A percentile compares a stretch with the other conserved stretches of the same genome.
These are phyloP conservation scores for Lanistes nyassanus DNA, from an alignment of 1,140 invertebrate genomes.

Conservation along the genomic window DNA sequence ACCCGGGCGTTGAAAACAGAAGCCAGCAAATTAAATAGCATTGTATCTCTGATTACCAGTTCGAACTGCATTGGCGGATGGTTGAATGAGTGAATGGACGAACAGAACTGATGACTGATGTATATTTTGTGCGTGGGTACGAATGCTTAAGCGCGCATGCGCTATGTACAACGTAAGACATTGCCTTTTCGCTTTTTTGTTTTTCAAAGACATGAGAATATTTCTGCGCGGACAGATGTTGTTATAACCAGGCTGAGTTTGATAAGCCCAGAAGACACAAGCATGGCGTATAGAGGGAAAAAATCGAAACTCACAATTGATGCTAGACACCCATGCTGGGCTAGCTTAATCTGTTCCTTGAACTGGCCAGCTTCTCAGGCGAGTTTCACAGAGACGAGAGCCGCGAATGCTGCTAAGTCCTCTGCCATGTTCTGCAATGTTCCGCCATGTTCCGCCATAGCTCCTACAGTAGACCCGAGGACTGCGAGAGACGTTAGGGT, in stretches of 20 bases:
- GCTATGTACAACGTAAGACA: neutral
- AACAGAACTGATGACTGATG: too few species aligned
- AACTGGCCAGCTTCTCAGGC: neutral
- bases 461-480: too few species aligned
- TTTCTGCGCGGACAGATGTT: too few species aligned
- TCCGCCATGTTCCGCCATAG: too few species aligned
- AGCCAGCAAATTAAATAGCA: too few species aligned
- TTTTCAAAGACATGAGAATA: neutral
- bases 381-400: neutral
- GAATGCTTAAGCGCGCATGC: neutral
- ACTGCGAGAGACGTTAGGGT: too few species aligned
- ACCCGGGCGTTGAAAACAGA: too few species aligned
- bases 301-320: neutral
- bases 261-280: neutral
- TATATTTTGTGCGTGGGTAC: slow-evolving; percentile 1
- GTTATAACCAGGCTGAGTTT: too few species aligned
- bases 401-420: neutral
- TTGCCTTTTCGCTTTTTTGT: neutral
- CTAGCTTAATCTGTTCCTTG: neutral
- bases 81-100: too few species aligned
- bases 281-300: neutral
- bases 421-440: too few species aligned
- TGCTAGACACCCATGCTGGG: neutral
- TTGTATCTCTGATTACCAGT: too few species aligned
- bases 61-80: too few species aligned